Percentiles rank a stretch among this genome's conserved stretches.
These are phyloP conservation scores for Netelia fuscicornis DNA, from an alignment of 2,888 invertebrate species.

Conservation along the genomic window DNA sequence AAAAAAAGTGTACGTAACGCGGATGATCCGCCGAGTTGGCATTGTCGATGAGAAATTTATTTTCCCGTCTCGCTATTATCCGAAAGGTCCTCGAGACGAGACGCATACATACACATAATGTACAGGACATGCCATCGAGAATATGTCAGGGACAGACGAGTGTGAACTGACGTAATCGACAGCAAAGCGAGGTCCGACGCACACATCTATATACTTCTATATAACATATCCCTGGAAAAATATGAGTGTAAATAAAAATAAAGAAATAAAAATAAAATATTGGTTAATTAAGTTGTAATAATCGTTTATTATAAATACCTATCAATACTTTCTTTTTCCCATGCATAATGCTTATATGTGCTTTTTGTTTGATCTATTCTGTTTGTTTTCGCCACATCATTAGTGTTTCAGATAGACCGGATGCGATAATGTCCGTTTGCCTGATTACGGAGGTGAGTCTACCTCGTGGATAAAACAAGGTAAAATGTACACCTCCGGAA, in stretches of 20 bases:
- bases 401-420: constrained; percentile 34
- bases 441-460: background rate
- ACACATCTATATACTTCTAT: background rate
- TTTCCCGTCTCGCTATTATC: background rate
- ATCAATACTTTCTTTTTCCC: constrained; percentile 78
- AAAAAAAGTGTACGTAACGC: background rate
- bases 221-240: background rate
- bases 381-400: constrained; percentile 41
- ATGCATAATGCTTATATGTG: constrained; percentile 71
- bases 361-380: constrained; percentile 27
- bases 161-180: background rate
- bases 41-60: constrained; percentile 15
- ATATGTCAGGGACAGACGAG: constrained; percentile 14
- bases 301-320: constrained; percentile 82
- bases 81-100: background rate
- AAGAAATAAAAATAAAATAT: background rate
- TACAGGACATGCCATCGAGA: background rate
- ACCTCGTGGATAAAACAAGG: background rate
- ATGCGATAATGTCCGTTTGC: constrained; percentile 17
- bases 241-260: background rate
- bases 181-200: background rate
- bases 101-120: background rate
- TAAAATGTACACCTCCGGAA: constrained; percentile 70
- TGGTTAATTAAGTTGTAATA: constrained; percentile 74
- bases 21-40: constrained; percentile 2